These are phyloP conservation scores for Chaetodon auriga DNA, from an alignment of 2,113 vertebrate species.

Conservation along the genomic window DNA sequence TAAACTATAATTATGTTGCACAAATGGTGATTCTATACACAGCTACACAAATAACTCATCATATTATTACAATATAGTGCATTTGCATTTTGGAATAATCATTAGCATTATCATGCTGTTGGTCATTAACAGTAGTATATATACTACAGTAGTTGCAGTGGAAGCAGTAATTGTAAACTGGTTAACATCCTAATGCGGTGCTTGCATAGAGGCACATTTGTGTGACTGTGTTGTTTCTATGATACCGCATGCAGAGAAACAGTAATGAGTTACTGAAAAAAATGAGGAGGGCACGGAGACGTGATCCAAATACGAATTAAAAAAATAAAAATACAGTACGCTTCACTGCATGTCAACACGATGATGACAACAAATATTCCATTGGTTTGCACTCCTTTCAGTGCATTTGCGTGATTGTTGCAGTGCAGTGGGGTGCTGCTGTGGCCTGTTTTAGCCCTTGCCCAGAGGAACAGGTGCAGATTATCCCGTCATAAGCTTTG, in stretches of 20 bases:
- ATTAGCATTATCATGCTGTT: background rate
- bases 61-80: background rate
- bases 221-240: background rate
- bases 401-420: slow-evolving; percentile 56
- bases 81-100: background rate
- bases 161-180: background rate
- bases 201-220: background rate
- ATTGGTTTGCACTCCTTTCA: slow-evolving; percentile 9
- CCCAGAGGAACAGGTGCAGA: slow-evolving; percentile 83
- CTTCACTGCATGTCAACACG: background rate
- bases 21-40: background rate
- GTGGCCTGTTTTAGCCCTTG: slow-evolving; percentile 73
- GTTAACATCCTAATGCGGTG: background rate
- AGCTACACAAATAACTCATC: background rate
- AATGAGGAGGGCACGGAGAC: background rate
- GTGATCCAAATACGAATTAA: slow-evolving; percentile 4
- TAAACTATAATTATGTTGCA: background rate
- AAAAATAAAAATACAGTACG: background rate
- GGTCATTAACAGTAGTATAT: background rate
- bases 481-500: slow-evolving; percentile 78
- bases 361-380: slow-evolving; percentile 2
- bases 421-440: slow-evolving; percentile 45
- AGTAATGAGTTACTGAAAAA: background rate
- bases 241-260: background rate
- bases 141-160: background rate